A percentile compares a stretch with the other conserved stretches of the same genome.
These are phyloP conservation scores for Ochotona princeps DNA, from an alignment of 2,113 vertebrate genomes.

Conservation along the genomic window DNA sequence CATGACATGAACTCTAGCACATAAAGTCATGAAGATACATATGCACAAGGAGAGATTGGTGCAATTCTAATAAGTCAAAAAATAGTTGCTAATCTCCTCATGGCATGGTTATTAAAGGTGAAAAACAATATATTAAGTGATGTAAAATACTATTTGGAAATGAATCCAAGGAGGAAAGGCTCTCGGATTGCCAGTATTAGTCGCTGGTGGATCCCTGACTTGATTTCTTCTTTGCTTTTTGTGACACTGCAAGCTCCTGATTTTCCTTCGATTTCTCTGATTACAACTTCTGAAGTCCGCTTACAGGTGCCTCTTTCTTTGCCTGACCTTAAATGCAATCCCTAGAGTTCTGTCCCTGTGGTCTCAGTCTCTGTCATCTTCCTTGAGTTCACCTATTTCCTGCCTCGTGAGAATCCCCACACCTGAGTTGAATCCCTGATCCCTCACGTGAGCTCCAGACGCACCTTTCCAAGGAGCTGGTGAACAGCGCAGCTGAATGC, in stretches of 20 bases:
- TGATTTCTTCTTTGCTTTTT: background rate
- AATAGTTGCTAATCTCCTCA: background rate
- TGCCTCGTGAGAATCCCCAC: background rate
- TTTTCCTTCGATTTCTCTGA: slow-evolving; percentile 3
- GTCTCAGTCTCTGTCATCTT: background rate
- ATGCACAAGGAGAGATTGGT: background rate
- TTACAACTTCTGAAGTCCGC: background rate
- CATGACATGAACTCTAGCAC: background rate
- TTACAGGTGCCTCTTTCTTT: background rate
- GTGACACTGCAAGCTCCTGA: background rate
- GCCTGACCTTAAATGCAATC: background rate
- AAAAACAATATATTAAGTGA: background rate
- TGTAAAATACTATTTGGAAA: background rate
- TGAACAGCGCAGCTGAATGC: background rate
- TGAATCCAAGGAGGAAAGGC: background rate
- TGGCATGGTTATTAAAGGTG: background rate
- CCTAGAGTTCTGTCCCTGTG: background rate
- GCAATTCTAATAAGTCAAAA: background rate
- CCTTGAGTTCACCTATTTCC: background rate
- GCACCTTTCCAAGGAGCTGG: background rate
- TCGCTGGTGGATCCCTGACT: background rate
- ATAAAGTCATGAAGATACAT: background rate
- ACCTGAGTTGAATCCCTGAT: background rate
- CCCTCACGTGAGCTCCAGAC: background rate
- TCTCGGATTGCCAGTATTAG: background rate